phyloP scores from a whole-genome alignment of 1,140 invertebrate genomes.

The Andricus grossulariae region DNA sequence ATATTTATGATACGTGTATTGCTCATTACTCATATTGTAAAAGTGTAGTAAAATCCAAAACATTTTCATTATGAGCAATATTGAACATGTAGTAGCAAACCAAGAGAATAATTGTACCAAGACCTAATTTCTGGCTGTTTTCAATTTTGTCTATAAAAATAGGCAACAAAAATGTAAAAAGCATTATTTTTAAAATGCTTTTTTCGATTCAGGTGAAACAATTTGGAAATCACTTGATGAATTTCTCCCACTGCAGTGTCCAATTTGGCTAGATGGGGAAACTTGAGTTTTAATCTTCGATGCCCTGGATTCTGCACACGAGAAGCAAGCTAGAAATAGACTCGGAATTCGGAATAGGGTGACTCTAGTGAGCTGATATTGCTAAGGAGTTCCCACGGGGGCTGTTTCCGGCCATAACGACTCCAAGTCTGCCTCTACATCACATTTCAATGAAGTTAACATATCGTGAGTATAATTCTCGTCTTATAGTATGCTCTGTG shows the following conservation, averaged over 20 bases:
- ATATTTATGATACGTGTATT: too few relatives aligned
- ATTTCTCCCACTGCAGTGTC: constrained; percentile 31
- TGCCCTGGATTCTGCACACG: constrained; percentile 44
- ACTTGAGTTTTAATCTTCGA: constrained; percentile 52
- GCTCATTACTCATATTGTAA: too few relatives aligned
- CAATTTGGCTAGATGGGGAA: constrained; percentile 38
- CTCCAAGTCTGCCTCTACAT: constrained; percentile 20
- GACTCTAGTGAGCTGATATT: constrained; percentile 51
- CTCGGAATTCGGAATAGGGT: constrained; percentile 58
- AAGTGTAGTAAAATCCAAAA: too few relatives aligned
- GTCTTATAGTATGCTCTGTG: neutral
- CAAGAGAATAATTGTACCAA: too few relatives aligned
- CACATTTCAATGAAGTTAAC: constrained; percentile 29
- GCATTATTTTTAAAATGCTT: neutral
- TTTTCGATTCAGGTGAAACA: neutral
- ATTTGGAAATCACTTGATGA: constrained; percentile 14
- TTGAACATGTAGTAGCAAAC: too few relatives aligned
- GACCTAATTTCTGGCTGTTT: too few relatives aligned
- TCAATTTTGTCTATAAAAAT: too few relatives aligned
- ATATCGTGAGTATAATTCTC: constrained; percentile 20
- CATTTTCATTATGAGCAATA: too few relatives aligned
- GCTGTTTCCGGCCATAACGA: constrained; percentile 50
- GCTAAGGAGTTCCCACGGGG: constrained; percentile 64
- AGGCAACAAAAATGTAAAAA: too few relatives aligned
- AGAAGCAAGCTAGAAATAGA: constrained; percentile 48